These are phyloP conservation scores for Phrynocephalus vlangalii DNA, from an alignment of 2,797 vertebrate species.

Conservation along the genomic window DNA sequence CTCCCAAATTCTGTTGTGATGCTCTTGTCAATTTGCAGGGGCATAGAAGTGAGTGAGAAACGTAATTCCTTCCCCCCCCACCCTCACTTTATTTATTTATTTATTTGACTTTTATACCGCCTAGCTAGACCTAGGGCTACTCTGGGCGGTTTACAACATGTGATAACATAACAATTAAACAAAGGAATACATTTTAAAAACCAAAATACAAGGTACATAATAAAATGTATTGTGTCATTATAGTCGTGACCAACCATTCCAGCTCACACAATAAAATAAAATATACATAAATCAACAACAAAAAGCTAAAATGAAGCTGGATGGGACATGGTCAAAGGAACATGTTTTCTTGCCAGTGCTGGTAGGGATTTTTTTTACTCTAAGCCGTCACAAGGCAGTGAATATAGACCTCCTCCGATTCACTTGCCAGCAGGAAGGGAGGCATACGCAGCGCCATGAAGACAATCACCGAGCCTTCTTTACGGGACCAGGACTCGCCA, in stretches of 20 bases:
- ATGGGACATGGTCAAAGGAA: conserved; percentile 72
- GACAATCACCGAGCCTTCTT: conserved; percentile 13
- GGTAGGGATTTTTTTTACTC: conserved; percentile 68
- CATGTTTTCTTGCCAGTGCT: conserved; percentile 77
- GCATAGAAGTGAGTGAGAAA: background rate
- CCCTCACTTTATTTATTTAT: no score
- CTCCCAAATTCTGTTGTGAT: background rate
- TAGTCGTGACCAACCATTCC: no score
- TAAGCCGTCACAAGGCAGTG: conserved; percentile 82
- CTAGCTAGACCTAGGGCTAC: no score
- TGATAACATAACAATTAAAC: no score
- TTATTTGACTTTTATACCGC: no score
- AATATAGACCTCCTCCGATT: conserved; percentile 75
- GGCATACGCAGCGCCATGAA: conserved; percentile 15
- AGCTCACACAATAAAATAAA: no score
- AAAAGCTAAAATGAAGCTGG: conserved; percentile 29
- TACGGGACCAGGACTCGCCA: conserved; percentile 14
- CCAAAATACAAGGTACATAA: no score
- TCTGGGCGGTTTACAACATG: no score
- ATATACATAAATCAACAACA: no score
- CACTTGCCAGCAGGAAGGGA: accelerated
- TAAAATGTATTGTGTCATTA: no score
- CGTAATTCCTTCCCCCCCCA: background rate
- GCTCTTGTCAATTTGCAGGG: background rate
- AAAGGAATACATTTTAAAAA: no score